These are phyloP conservation scores for Geotrypetes seraphini DNA, from an alignment of 2,797 vertebrate species.

Conservation along the genomic window DNA sequence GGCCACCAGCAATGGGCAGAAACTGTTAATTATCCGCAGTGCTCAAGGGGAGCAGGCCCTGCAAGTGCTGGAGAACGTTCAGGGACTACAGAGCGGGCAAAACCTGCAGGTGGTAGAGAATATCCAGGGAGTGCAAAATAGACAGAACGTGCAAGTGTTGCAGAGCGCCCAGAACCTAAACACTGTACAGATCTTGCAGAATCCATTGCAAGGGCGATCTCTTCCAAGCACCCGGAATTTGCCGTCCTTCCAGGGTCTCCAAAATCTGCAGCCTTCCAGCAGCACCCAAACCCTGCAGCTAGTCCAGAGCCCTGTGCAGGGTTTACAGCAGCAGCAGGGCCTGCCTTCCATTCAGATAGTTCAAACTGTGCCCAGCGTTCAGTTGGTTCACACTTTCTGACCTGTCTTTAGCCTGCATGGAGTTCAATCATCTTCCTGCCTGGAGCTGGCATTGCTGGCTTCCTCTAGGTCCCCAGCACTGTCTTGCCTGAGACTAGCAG, in stretches of 20 bases:
- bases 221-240: not conserved
- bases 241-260: not conserved
- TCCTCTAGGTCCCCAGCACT: not conserved
- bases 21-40: constrained; percentile 47
- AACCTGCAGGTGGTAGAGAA: constrained; percentile 56
- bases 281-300: constrained; percentile 57
- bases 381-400: constrained; percentile 67
- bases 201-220: not conserved
- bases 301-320: constrained; percentile 50
- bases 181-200: not conserved
- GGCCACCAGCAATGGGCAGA: constrained; percentile 22
- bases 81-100: constrained; percentile 52
- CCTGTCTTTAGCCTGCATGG: not conserved
- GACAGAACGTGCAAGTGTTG: constrained; percentile 40
- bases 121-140: constrained; percentile 40
- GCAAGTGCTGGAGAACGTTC: constrained; percentile 26
- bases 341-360: constrained; percentile 49
- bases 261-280: not conserved
- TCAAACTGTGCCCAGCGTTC: constrained; percentile 66
- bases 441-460: too few species aligned
- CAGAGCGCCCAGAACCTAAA: not conserved
- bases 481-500: too few species aligned
- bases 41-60: constrained; percentile 20
- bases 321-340: constrained; percentile 49
- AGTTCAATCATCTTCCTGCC: too few species aligned